phyloP scores from a whole-genome alignment of 1,140 invertebrate species.

The Nymphalis io region DNA sequence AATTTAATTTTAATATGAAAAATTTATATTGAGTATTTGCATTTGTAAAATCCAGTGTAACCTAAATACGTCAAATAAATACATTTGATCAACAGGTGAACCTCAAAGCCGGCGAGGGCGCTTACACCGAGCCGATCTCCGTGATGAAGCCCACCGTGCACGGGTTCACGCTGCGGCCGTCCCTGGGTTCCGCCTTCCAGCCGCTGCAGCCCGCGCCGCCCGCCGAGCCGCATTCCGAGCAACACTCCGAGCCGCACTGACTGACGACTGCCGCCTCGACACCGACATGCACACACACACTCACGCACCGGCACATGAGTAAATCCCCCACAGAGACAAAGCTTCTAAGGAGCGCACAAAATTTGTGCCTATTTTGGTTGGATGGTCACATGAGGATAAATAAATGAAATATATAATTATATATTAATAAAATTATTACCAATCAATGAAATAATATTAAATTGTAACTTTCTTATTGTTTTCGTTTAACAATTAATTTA shows the following conservation, averaged over 20 bases:
- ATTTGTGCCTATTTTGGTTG: no score
- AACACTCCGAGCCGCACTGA: slow-evolving; percentile 20
- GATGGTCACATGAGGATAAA: no score
- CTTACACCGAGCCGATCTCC: slow-evolving; percentile 61
- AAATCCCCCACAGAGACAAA: no score
- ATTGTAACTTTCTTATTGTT: no score
- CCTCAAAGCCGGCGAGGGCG: slow-evolving; percentile 81
- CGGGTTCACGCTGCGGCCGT: slow-evolving; percentile 89
- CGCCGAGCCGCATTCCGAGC: slow-evolving; percentile 53
- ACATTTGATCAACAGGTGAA: slow-evolving; percentile 73
- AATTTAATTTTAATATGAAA: no score
- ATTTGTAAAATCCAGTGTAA: background rate
- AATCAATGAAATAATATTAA: no score
- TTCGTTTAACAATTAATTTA: no score
- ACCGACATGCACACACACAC: background rate
- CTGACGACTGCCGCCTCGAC: background rate
- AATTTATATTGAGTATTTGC: no score
- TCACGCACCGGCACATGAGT: no score
- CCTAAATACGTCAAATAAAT: background rate
- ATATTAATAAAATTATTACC: no score
- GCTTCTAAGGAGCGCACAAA: no score
- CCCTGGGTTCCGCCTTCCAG: slow-evolving; percentile 90
- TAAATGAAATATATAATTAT: no score
- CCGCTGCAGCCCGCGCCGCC: slow-evolving; percentile 84
- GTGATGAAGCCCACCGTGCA: slow-evolving; percentile 82